Evolutionary conservation across 2,113 vertebrate genomes (phyloP).

Genomic region (Syngnathus typhle): DNA sequence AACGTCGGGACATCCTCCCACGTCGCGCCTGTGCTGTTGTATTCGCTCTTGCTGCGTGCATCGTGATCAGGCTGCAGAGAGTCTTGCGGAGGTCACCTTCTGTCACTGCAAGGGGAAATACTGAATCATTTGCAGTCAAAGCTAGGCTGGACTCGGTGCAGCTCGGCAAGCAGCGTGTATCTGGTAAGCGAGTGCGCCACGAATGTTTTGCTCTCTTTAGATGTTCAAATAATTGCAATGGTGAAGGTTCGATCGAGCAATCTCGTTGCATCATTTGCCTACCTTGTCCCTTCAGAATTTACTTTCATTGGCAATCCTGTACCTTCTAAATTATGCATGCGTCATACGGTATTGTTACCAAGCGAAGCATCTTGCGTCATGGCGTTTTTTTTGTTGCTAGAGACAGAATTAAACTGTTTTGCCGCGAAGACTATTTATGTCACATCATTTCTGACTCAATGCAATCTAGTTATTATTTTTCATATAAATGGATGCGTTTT

Average conservation of each 20-base stretch:
- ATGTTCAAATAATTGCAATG: constrained; percentile 39
- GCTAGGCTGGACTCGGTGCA: constrained; percentile 27
- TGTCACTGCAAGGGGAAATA: constrained; percentile 60
- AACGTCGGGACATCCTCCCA: constrained; percentile 45
- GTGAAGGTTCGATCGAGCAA: constrained; percentile 40
- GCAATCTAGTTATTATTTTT: not conserved
- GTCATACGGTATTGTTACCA: constrained; percentile 39
- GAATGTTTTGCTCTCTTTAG: constrained; percentile 7
- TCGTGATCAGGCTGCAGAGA: constrained; percentile 68
- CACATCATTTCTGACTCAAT: not conserved
- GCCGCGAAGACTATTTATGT: constrained; percentile 2
- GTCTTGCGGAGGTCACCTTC: constrained; percentile 72
- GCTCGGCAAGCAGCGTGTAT: constrained; percentile 28
- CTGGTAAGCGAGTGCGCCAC: constrained; percentile 50
- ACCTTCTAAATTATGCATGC: constrained; percentile 37
- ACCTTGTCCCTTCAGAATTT: constrained; percentile 13
- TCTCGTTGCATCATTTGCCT: constrained; percentile 22
- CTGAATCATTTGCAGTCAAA: constrained; percentile 32
- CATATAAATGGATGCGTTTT: not conserved
- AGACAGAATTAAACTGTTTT: constrained; percentile 2
- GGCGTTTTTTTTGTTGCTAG: constrained; percentile 19
- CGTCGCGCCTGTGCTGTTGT: constrained; percentile 50
- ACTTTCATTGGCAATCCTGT: not conserved
- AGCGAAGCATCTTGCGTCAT: constrained; percentile 37
- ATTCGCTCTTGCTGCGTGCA: constrained; percentile 65